Evolutionary conservation across 2,888 invertebrate species (phyloP).

Genomic region (Sceliomorpha sp.): DNA sequence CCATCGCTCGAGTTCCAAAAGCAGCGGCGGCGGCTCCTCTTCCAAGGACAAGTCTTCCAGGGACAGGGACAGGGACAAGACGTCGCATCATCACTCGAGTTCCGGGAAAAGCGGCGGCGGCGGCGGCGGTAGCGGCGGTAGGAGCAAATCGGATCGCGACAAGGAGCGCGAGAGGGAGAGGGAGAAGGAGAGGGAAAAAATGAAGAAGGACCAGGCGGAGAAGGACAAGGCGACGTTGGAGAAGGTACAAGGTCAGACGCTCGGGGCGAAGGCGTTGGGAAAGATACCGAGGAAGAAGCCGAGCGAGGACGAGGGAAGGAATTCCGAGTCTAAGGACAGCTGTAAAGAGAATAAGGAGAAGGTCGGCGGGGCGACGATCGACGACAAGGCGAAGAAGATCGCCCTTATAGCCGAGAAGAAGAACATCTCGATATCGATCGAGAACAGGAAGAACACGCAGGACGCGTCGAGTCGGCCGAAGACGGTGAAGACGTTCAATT

Average conservation of each 20-base stretch:
- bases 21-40: constrained; percentile 59
- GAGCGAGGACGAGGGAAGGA: constrained; percentile 77
- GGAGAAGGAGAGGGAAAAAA: constrained; percentile 81
- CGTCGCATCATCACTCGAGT: constrained; percentile 69
- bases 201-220: constrained; percentile 82
- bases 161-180: constrained; percentile 69
- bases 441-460: constrained; percentile 85
- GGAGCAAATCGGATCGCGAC: constrained; percentile 72
- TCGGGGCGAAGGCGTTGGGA: constrained; percentile 85
- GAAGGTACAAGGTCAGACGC: constrained; percentile 85
- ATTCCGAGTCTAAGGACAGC: constrained; percentile 74
- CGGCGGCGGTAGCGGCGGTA: constrained; percentile 28
- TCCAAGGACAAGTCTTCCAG: constrained; percentile 74
- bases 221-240: constrained; percentile 86
- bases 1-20: constrained; percentile 69
- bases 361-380: constrained; percentile 64
- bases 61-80: constrained; percentile 68
- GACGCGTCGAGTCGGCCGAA: constrained; percentile 88
- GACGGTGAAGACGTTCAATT: constrained; percentile 95
- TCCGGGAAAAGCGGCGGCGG: constrained; percentile 61
- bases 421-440: constrained; percentile 90
- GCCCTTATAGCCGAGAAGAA: constrained; percentile 81
- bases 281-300: constrained; percentile 88
- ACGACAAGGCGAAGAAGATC: constrained; percentile 72
- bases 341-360: constrained; percentile 75